Evolutionary conservation across 35 echinoderm and acorn worm species (phyloP), one percentile per base, ranked within the genome.

Genomic region (Heliocidaris tuberculata): DNA sequence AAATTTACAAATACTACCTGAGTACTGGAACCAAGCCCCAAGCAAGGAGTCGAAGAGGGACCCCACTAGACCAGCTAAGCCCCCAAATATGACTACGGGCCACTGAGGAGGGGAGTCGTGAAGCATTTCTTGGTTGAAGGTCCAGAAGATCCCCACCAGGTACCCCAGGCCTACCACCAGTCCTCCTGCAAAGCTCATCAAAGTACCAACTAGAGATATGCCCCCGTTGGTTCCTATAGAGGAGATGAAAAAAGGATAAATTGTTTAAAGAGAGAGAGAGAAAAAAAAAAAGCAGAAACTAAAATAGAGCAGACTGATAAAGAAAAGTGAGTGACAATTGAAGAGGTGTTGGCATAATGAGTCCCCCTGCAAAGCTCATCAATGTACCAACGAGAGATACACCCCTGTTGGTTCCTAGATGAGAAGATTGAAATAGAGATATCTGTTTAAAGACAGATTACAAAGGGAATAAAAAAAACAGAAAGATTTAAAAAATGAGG

Each of bases 11-110:
- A 42, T 42, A 42, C 15, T 90, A 99, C 98, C 98, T 94, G 98
- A 99, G 65, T 96, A 99, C 61, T 99, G 98, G 21, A 99, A 94
- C 21, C 94, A 96, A 2, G 98, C 97, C 60, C 98, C 98, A 85
- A 99, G 95, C 4, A 99, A 42, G n/a, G 98, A 99, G 78, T 99
- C 98, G 24, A 97, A 92, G 17, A 97, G 50, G 4, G 96, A 97
- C 27, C 98, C 98, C 15, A 99, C 2, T 10, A 99, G 60, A 16
- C 98, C 98, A 86, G 96, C 98, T 31, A 99, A 17, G 2, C 95
- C 96, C 6, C 90, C 96, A 86, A 95, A 96, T 2, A 99, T 15
- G 30, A 99, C 93, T 13, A 99, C 97, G 48, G 97, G 97, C 98
- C 98, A 99, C 90, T 99, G 98, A 13, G 90, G 93, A 60, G 95